Conservation (phyloP, 2,888 invertebrate genomes). For the Tetranychus piercei region DNA sequence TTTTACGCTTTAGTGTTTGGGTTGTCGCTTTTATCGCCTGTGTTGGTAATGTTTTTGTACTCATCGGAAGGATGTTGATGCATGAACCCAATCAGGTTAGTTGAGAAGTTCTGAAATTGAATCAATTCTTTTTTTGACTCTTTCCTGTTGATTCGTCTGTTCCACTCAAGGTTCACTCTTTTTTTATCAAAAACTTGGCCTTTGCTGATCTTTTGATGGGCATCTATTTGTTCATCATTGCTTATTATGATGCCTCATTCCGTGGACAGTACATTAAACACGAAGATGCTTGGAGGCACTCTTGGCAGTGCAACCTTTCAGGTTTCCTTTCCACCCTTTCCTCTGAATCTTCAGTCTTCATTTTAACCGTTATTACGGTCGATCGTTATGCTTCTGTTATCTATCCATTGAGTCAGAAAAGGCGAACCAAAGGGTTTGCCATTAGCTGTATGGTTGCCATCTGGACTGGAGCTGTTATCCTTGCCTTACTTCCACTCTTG, state of each 20-base stretch:
- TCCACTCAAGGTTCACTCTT: conserved; percentile 35
- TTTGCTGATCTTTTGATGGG: conserved; percentile 47
- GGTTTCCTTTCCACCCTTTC: conserved; percentile 44
- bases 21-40: conserved; percentile 43
- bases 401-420: conserved; percentile 38
- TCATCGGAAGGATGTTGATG: conserved; percentile 40
- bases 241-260: conserved; percentile 38
- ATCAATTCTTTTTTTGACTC: neutral
- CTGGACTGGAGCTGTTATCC: conserved; percentile 38
- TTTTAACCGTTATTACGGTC: conserved; percentile 43
- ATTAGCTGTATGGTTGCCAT: conserved; percentile 27
- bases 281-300: conserved; percentile 42
- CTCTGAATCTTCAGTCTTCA: conserved; percentile 44
- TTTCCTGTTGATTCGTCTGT: too few relatives aligned
- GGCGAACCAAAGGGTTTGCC: conserved; percentile 36
- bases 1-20: conserved; percentile 41
- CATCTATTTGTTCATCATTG: conserved; percentile 43
- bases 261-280: conserved; percentile 42
- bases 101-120: conserved; percentile 29
- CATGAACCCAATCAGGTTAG: conserved; percentile 38
- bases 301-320: conserved; percentile 40
- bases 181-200: conserved; percentile 45
- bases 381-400: conserved; percentile 45
- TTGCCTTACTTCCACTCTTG: conserved; percentile 39
- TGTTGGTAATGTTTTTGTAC: conserved; percentile 41